phyloP scores from a whole-genome alignment of 2,113 vertebrate genomes.

The Athene noctua region DNA sequence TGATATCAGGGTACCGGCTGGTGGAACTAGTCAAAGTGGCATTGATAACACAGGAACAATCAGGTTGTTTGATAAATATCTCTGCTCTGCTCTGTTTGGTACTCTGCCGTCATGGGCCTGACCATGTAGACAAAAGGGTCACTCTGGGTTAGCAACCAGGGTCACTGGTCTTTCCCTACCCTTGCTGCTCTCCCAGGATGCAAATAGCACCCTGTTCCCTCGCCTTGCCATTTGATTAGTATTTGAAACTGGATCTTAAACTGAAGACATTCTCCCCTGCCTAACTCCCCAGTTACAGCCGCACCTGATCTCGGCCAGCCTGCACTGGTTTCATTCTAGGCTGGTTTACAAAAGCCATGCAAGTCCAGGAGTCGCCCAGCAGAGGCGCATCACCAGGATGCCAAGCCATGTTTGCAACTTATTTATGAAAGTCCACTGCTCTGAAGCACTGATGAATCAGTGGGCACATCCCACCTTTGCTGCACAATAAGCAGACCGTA shows the following conservation, averaged over 20 bases:
- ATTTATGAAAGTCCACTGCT: not conserved
- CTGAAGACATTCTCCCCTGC: not conserved
- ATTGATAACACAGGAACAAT: not conserved
- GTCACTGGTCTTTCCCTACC: not conserved
- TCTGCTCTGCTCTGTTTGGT: not conserved
- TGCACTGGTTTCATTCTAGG: not conserved
- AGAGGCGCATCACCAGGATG: too few relatives aligned
- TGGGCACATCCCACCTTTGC: not conserved
- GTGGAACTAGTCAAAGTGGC: not conserved
- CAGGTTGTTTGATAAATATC: not conserved
- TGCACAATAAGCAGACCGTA: not conserved
- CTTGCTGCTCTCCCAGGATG: not conserved
- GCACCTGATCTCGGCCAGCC: not conserved
- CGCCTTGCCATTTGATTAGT: too few relatives aligned
- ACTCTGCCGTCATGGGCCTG: not conserved
- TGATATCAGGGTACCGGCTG: not conserved
- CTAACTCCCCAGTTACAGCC: not conserved
- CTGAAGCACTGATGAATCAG: not conserved
- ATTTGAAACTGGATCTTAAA: not conserved
- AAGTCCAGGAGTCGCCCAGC: not conserved
- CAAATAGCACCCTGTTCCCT: not conserved
- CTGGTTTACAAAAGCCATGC: not conserved
- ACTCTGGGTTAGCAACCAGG: too few relatives aligned
- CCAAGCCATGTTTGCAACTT: not conserved
- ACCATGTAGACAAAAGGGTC: not conserved